Conservation (phyloP, 1,140 invertebrate genomes). For the Portunus trituberculatus region DNA sequence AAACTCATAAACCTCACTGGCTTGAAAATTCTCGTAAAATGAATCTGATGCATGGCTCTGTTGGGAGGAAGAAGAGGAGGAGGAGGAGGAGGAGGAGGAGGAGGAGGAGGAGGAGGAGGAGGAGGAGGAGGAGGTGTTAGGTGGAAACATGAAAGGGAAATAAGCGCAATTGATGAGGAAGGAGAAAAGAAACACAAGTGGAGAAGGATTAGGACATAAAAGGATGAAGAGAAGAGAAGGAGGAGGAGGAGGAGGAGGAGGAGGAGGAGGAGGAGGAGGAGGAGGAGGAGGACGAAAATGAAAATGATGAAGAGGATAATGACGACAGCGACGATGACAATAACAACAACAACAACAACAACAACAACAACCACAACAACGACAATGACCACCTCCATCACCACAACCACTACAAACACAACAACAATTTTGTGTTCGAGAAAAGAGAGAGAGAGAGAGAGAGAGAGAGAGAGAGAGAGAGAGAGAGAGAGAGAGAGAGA, state of each 20-base stretch:
- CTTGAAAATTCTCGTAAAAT: neutral
- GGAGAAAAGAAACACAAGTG: neutral
- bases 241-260: slow-evolving; percentile 39
- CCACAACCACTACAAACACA: too few species aligned
- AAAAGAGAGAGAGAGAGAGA: neutral
- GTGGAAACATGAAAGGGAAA: neutral
- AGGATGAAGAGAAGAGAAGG: neutral
- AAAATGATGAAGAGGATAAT: neutral
- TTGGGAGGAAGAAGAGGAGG: slow-evolving; percentile 24
- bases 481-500: too few species aligned
- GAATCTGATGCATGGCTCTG: neutral
- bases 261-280: slow-evolving; percentile 35
- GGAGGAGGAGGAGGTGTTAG: neutral
- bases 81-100: slow-evolving; percentile 25
- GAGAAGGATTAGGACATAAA: neutral
- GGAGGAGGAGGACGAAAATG: neutral
- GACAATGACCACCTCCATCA: too few species aligned
- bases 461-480: neutral
- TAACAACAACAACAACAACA: neutral
- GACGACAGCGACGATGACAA: neutral
- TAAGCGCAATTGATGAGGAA: too few species aligned
- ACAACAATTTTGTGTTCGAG: too few species aligned
- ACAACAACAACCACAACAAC: too few species aligned
- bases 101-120: slow-evolving; percentile 45
- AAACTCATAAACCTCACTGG: neutral